phyloP scores from a whole-genome alignment of 2,113 vertebrate genomes.

The Microtus montanus region DNA sequence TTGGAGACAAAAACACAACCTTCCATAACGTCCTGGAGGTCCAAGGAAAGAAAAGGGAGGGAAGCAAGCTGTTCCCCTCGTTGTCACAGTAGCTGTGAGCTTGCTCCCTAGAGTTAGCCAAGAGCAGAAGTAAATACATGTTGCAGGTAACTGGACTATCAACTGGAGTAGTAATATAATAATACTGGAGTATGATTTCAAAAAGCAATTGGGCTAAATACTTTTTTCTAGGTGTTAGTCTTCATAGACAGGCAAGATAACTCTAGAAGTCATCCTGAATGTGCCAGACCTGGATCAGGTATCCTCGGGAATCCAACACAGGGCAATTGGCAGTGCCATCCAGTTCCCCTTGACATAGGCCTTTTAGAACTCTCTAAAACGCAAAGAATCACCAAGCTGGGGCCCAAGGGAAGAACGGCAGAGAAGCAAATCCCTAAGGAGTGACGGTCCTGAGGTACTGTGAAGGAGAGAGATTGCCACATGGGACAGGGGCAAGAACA shows the following conservation, averaged over 20 bases:
- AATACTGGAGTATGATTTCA: neutral
- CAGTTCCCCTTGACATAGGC: neutral
- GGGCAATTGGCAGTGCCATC: too few species aligned
- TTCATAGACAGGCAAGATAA: neutral
- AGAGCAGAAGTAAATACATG: neutral
- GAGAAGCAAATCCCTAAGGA: too few species aligned
- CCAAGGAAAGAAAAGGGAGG: neutral
- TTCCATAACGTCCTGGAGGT: neutral
- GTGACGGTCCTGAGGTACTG: neutral
- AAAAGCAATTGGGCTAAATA: slow-evolving; percentile 5
- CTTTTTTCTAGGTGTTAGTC: neutral
- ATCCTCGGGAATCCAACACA: neutral
- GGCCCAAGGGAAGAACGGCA: neutral
- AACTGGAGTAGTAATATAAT: neutral
- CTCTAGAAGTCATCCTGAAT: neutral
- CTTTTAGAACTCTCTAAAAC: neutral
- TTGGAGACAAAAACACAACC: neutral
- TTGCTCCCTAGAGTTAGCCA: neutral
- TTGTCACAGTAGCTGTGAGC: neutral
- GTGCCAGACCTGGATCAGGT: neutral
- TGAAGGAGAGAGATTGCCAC: neutral
- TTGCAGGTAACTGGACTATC: neutral
- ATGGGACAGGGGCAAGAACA: neutral
- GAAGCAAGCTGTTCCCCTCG: neutral
- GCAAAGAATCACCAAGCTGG: neutral